Evolutionary conservation across 2,113 vertebrate genomes (phyloP), one percentile per base, ranked within the genome.

Genomic region (Ophthalmolycus amberensis): DNA sequence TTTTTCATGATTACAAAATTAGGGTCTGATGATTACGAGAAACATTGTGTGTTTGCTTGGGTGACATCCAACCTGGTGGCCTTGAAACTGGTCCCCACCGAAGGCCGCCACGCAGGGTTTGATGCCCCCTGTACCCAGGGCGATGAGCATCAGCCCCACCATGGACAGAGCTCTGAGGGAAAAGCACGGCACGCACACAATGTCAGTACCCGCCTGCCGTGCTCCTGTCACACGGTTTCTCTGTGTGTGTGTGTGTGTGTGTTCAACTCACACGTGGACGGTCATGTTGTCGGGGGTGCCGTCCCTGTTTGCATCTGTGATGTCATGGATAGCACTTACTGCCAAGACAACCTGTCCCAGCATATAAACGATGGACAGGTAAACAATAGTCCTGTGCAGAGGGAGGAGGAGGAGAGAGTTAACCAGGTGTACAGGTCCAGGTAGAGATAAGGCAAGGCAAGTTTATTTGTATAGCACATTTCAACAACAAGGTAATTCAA

Each of bases 71-170:
- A 98, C 98, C 97, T 99, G 98, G 22, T 95, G 64, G 0, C 99
- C 97, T 22, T 95, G 87, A 93, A 99, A 99, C 93, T 99, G 98
- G 88, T 99, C 98, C 62, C 98, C 98, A 37, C 98, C 98, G 81
- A 99, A 99, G 0, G 98, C 97, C 15, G 97, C 88, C 78, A 99
- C 97, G 5, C 98, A 99, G 37, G 98, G 98, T 84, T 99, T 99
- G 91, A 99, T 99, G 16, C 98, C 98, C 54, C 98, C 98, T 0
- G 98, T 99, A 2, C 97, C 98, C 0, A 99, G 42, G 1, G 98
- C 98, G 18, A 99, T 98, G 27, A 99, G 96, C 8, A 92, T 0
- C 88, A 99, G 90, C 5, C 98, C 98, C 44, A 95, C 1, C 95
- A 99, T 95, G 62, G 96, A 97, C 74, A 99, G 89, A 2, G 78